phyloP scores from a whole-genome alignment of 2,113 vertebrate species.

The Halcyon senegalensis region DNA sequence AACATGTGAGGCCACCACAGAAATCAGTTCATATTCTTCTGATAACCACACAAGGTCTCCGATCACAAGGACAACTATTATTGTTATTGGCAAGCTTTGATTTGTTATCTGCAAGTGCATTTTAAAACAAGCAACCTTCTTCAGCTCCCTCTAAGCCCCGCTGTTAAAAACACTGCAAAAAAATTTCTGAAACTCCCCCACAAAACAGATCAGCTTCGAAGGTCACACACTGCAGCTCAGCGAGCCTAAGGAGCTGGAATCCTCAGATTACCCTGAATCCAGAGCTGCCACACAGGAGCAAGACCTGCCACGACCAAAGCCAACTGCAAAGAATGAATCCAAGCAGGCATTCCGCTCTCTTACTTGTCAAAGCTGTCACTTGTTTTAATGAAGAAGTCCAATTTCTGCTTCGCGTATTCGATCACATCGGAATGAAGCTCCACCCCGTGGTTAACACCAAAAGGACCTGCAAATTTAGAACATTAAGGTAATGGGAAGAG shows the following conservation, averaged over 20 bases:
- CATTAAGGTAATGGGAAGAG: neutral
- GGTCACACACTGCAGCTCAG: constrained; percentile 50
- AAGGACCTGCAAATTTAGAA: constrained; percentile 82
- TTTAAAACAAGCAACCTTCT: neutral
- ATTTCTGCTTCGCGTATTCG: constrained; percentile 93
- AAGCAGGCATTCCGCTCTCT: neutral
- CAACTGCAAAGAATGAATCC: neutral
- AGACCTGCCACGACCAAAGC: neutral
- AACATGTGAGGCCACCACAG: neutral
- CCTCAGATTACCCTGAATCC: constrained; percentile 45
- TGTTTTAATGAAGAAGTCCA: constrained; percentile 94
- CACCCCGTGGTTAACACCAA: constrained; percentile 94
- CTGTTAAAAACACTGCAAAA: neutral
- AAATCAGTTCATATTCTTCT: neutral
- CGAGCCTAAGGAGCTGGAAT: constrained; percentile 36
- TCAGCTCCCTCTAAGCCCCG: neutral
- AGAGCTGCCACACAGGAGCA: neutral
- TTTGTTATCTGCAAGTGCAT: neutral
- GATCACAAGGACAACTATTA: neutral
- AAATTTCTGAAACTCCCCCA: neutral
- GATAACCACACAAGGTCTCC: neutral
- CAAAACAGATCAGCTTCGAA: neutral
- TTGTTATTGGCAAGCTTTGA: neutral
- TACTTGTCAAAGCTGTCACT: constrained; percentile 98
- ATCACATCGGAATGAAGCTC: constrained; percentile 94